Conservation (phyloP, 2,797 vertebrate genomes). For the Lithobates sylvaticus region DNA sequence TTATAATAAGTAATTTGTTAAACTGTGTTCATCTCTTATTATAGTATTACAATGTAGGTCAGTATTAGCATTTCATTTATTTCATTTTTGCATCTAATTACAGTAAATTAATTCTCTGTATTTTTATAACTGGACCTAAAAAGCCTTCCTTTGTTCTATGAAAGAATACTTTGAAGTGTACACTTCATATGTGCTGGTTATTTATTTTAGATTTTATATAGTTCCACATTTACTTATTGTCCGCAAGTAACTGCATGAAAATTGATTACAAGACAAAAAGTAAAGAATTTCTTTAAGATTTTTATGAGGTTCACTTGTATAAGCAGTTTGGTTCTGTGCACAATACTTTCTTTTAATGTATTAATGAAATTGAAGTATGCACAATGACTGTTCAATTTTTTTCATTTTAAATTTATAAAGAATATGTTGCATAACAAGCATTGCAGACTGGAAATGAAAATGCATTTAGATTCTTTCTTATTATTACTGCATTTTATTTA, state of each 20-base stretch:
- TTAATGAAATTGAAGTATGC: no score
- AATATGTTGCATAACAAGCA: no score
- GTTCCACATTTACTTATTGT: not conserved
- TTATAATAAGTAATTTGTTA: not conserved
- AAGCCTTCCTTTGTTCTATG: not conserved
- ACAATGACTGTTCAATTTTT: no score
- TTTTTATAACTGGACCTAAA: not conserved
- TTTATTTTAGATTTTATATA: not conserved
- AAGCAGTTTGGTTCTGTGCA: not conserved
- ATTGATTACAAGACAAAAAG: no score
- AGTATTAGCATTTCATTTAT: not conserved
- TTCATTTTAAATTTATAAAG: no score
- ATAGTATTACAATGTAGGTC: not conserved
- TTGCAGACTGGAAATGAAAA: no score
- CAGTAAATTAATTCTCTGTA: not conserved
- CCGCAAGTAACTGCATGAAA: not conserved
- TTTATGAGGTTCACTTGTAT: not conserved
- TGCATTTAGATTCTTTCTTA: no score
- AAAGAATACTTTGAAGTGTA: not conserved
- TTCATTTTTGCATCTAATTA: not conserved
- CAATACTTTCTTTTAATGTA: no score
- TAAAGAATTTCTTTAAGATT: no score
- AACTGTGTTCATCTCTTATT: not conserved
- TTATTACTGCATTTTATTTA: no score
- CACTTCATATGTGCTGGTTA: not conserved